Percentiles rank a stretch among this genome's conserved stretches.
These are phyloP conservation scores for Nemurella pictetii DNA, from an alignment of 2,888 invertebrate genomes.

Conservation along the genomic window DNA sequence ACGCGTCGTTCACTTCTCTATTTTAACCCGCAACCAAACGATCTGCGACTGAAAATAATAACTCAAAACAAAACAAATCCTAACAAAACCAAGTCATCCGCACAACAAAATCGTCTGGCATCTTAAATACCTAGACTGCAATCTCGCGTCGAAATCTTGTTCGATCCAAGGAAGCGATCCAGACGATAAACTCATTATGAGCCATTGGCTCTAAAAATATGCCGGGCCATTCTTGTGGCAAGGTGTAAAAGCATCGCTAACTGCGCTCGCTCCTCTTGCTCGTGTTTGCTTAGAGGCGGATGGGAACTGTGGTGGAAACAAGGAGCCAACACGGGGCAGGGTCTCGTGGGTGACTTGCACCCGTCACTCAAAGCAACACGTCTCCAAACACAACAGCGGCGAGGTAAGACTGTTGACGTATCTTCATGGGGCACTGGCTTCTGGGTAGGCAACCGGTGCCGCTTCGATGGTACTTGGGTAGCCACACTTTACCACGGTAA, in stretches of 20 bases:
- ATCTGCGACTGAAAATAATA: neutral
- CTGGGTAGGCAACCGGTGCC: too few relatives aligned
- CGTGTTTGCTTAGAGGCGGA: neutral
- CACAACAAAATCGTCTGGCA: neutral
- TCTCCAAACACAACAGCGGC: too few relatives aligned
- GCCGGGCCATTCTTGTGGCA: neutral
- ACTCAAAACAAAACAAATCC: neutral
- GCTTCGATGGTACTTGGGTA: too few relatives aligned
- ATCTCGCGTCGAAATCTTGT: neutral
- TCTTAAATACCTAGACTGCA: neutral
- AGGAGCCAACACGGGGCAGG: neutral
- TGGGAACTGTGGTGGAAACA: neutral
- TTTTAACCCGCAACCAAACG: too few relatives aligned
- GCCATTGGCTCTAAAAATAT: neutral
- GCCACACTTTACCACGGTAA: too few relatives aligned
- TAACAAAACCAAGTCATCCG: neutral
- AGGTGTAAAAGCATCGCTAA: neutral
- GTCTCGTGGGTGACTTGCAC: neutral
- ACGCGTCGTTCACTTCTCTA: too few relatives aligned
- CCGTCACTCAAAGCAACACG: too few relatives aligned
- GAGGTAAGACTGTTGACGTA: too few relatives aligned
- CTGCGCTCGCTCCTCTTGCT: neutral
- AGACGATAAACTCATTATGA: neutral
- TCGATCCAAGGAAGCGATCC: constrained; percentile 4
- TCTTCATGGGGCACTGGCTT: too few relatives aligned